phyloP scores from a whole-genome alignment of 2,797 vertebrate genomes.

The Bovichtus diacanthus region DNA sequence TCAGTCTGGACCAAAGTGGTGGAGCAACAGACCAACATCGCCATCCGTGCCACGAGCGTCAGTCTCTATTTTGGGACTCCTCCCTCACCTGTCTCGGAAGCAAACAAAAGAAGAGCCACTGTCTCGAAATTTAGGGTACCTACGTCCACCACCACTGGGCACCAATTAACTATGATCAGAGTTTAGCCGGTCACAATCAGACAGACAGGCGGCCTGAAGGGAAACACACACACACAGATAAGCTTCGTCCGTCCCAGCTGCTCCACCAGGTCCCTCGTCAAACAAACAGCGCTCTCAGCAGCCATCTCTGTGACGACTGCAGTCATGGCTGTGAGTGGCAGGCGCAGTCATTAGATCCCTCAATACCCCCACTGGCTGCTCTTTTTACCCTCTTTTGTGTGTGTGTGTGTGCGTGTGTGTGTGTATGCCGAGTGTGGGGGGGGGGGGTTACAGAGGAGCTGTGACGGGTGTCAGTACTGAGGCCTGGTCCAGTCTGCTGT shows the following conservation, averaged over 20 bases:
- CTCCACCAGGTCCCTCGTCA: slow-evolving; percentile 58
- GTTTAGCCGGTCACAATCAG: slow-evolving; percentile 66
- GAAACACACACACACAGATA: slow-evolving; percentile 25
- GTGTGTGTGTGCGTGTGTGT: slow-evolving; percentile 18
- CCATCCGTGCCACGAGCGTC: neutral
- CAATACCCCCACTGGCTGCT: slow-evolving; percentile 78
- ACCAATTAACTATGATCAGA: slow-evolving; percentile 76
- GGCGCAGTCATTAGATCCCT: slow-evolving; percentile 73
- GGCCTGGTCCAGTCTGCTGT: slow-evolving; percentile 74
- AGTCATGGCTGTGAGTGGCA: slow-evolving; percentile 72
- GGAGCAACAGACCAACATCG: neutral
- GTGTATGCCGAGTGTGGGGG: neutral
- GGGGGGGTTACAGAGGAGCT: slow-evolving; percentile 13
- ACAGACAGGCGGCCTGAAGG: slow-evolving; percentile 68
- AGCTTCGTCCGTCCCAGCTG: slow-evolving; percentile 58
- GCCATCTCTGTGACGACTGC: slow-evolving; percentile 55
- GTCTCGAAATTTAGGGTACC: slow-evolving; percentile 31
- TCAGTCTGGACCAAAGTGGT: neutral
- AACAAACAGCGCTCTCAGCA: slow-evolving; percentile 60
- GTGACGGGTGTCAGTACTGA: slow-evolving; percentile 69
- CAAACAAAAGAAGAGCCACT: slow-evolving; percentile 39
- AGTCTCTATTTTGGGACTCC: neutral
- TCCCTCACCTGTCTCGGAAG: slow-evolving; percentile 22
- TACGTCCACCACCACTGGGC: slow-evolving; percentile 30
- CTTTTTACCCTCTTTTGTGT: slow-evolving; percentile 69